phyloP scores from a whole-genome alignment of 2,113 vertebrate species.

The Pholis gunnellus region DNA sequence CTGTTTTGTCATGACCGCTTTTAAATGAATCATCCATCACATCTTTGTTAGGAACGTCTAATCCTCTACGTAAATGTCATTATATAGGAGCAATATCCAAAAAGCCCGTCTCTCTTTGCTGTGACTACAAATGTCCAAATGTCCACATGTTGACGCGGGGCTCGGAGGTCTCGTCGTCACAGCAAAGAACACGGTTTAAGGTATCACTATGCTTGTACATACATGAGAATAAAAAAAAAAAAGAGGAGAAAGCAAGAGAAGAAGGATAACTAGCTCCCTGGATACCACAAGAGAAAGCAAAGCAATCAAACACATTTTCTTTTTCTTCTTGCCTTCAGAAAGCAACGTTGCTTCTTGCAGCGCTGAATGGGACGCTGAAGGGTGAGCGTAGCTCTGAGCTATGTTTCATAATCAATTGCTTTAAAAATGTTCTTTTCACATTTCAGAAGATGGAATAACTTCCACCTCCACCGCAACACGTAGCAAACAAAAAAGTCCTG shows the following conservation, averaged over 20 bases:
- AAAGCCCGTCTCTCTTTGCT: slow-evolving; percentile 14
- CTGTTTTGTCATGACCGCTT: slow-evolving; percentile 51
- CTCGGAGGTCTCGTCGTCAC: neutral
- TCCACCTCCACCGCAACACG: slow-evolving; percentile 65
- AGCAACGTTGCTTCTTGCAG: slow-evolving; percentile 33
- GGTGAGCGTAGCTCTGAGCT: slow-evolving; percentile 23
- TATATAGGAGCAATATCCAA: slow-evolving; percentile 60
- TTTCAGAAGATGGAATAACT: slow-evolving; percentile 64
- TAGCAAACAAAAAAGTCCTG: slow-evolving; percentile 59
- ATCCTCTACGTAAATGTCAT: slow-evolving; percentile 69
- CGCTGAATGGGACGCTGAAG: slow-evolving; percentile 28
- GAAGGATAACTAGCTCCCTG: slow-evolving; percentile 57
- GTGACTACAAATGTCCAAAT: rapidly evolving
- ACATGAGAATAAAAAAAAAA: slow-evolving; percentile 54
- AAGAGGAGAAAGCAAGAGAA: slow-evolving; percentile 42
- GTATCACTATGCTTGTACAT: slow-evolving; percentile 43
- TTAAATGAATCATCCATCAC: slow-evolving; percentile 63
- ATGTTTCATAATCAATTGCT: slow-evolving; percentile 51
- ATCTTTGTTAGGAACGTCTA: slow-evolving; percentile 71
- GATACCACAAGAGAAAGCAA: slow-evolving; percentile 50
- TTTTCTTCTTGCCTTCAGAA: neutral
- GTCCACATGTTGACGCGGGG: neutral
- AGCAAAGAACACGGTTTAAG: slow-evolving; percentile 17
- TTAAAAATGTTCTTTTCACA: slow-evolving; percentile 64
- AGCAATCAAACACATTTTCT: slow-evolving; percentile 29